Base-by-base conservation (phyloP, 1,140 invertebrate species). In the Drosophila tani region DNA sequence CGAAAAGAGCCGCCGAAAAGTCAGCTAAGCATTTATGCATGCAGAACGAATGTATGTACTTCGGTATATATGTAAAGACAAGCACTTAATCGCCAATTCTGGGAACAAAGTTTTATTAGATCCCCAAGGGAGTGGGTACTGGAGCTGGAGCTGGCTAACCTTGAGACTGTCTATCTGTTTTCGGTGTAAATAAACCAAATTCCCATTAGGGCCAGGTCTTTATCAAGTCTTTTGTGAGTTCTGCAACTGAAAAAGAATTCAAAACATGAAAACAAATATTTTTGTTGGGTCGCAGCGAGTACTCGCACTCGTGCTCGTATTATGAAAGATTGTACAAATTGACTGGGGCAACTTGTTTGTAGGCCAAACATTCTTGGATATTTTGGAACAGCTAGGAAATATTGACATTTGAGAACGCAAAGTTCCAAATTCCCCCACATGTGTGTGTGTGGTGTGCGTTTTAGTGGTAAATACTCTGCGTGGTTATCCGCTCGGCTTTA, bases 241-340 rank as follows among this genome's bases (percentile, higher is more conserved):
- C 38, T 51, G 70, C 53, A 71, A 41, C 21, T 43, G 43, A 71
- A 71, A 40, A 49, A 29, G 55, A 59, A 71, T 59, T 71, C 24
- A 35, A 71, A 21, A 35, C 45, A 60, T 15, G 32, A 35, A 50
- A 59, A 60, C 70, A 73, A 73, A 74, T 74, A 74, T 74, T 74
- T 51, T 74, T 51, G 21, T 59, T 71, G 49, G 69, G 14, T 45
- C n/a, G 43, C 19, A n/a, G 7, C 11, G 49, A 55, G 66, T 12
- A 38, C 35, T 38, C 35, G 35, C 7, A 56, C 53, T 56, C 32
- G 51, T 21, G 21, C 12, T 19, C 53, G 35, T 46, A 59, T 73
- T 73, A 73, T 73, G 69, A 73, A 73, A 73, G 41, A 73, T 71
- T 57, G 38, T 73, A 47, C 68, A 67, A 65, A 65, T 64, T 64